A percentile compares a stretch with the other conserved stretches of the same genome.
Conservation (phyloP, 2,113 vertebrate genomes). For the Sardina pilchardus region DNA sequence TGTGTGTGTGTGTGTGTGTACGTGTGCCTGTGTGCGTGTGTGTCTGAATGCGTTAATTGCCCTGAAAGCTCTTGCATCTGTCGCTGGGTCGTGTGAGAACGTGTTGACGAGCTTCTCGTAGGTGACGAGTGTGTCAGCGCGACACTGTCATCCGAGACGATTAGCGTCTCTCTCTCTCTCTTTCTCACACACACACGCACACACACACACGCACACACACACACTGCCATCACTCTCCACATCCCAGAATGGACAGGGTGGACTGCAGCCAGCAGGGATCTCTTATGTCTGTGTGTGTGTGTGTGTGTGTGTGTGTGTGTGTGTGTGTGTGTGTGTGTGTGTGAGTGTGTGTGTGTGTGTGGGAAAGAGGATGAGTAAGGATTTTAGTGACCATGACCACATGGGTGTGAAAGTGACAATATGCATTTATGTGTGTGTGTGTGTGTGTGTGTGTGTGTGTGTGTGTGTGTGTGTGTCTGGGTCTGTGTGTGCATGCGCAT, state of each 20-base stretch:
- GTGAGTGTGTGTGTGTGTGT: conserved; percentile 36
- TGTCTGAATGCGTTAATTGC: conserved; percentile 49
- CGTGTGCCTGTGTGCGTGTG: neutral
- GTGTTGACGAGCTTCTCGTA: conserved; percentile 70
- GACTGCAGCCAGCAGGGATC: conserved; percentile 68
- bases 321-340: conserved; percentile 37
- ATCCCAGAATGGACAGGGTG: conserved; percentile 34
- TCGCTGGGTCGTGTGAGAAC: conserved; percentile 48
- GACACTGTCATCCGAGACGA: conserved; percentile 69
- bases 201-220: neutral
- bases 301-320: conserved; percentile 35
- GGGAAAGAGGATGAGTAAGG: conserved; percentile 37
- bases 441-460: too few species aligned
- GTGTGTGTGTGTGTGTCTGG: too few species aligned
- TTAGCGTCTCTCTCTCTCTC: conserved; percentile 21
- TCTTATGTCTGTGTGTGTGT: conserved; percentile 39
- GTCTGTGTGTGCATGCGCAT: too few species aligned
- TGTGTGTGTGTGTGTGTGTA: neutral
- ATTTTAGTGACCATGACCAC: neutral
- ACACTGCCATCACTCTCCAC: conserved; percentile 16
- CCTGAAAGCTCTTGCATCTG: conserved; percentile 50
- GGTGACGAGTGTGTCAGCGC: conserved; percentile 77
- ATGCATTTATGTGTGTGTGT: too few species aligned
- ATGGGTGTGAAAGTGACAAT: too few species aligned
- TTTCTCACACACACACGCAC: neutral